Conservation (phyloP, 2,797 vertebrate species). For the Karalla daura region DNA sequence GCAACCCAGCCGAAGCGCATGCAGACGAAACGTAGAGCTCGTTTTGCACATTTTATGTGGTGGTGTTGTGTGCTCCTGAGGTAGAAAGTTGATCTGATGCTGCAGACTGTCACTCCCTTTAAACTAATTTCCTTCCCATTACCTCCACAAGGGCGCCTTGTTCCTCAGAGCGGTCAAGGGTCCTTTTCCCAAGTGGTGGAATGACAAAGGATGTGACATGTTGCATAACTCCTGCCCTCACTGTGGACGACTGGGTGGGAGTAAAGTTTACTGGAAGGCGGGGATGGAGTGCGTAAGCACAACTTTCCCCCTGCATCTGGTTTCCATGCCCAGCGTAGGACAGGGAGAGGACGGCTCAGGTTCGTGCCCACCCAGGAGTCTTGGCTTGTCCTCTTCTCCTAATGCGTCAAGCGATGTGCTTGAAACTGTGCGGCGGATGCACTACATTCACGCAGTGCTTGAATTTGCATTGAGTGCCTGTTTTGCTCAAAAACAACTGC, state of each 20-base stretch:
- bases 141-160: conserved; percentile 63
- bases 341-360: conserved; percentile 26
- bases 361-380: conserved; percentile 41
- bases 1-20: not conserved
- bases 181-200: conserved; percentile 59
- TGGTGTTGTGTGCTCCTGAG: conserved; percentile 8
- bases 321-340: conserved; percentile 10
- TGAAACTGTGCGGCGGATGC: conserved; percentile 6
- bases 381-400: conserved; percentile 23
- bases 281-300: conserved; percentile 34
- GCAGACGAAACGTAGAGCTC: not conserved
- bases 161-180: conserved; percentile 60
- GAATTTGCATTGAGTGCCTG: not conserved
- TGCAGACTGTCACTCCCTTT: conserved; percentile 17
- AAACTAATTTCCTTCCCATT: conserved; percentile 56
- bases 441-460: not conserved
- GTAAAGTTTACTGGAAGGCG: conserved; percentile 58
- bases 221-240: conserved; percentile 66
- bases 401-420: conserved; percentile 13
- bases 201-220: conserved; percentile 65
- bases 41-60: conserved; percentile 8
- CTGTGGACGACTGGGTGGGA: conserved; percentile 38
- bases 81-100: conserved; percentile 26
- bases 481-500: conserved; percentile 12
- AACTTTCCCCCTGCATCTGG: conserved; percentile 53